These are phyloP conservation scores for Cyphomyrmex costatus DNA, from an alignment of 1,140 invertebrate species.

Conservation along the genomic window DNA sequence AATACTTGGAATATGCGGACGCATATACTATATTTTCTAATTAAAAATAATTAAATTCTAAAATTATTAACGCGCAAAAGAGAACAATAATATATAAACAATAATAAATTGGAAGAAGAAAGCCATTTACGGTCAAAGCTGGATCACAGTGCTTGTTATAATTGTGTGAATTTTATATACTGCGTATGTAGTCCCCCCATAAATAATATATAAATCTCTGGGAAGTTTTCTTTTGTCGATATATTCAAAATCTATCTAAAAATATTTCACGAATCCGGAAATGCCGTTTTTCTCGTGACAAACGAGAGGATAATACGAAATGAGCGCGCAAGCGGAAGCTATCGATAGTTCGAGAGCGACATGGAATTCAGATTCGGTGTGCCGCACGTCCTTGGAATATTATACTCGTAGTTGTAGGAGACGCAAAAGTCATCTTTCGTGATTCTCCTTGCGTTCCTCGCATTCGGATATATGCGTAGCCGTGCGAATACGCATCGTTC, in stretches of 20 bases:
- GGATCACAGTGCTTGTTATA: too few species aligned
- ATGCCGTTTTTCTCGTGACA: background rate
- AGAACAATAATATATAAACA: slow-evolving; percentile 9
- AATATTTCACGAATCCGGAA: background rate
- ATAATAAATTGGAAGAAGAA: too few species aligned
- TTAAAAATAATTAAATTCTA: slow-evolving; percentile 10
- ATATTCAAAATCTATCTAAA: background rate
- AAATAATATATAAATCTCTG: background rate
- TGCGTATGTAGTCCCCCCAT: too few species aligned
- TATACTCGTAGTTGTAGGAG: background rate
- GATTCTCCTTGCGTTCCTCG: background rate
- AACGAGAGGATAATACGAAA: background rate
- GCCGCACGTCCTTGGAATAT: background rate
- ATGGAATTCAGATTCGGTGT: slow-evolving; percentile 28
- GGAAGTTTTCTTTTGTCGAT: background rate
- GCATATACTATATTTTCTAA: background rate
- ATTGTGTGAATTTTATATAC: too few species aligned
- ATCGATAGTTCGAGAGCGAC: slow-evolving; percentile 1
- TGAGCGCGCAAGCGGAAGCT: background rate
- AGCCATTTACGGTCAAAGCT: too few species aligned
- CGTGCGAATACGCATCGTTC: slow-evolving; percentile 10
- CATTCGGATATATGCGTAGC: slow-evolving; percentile 6
- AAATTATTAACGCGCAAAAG: background rate
- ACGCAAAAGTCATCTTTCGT: slow-evolving; percentile 16
- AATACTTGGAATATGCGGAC: too few species aligned